These are phyloP conservation scores for Ypsolopha scabrella DNA, from an alignment of 2,888 invertebrate species.

Conservation along the genomic window DNA sequence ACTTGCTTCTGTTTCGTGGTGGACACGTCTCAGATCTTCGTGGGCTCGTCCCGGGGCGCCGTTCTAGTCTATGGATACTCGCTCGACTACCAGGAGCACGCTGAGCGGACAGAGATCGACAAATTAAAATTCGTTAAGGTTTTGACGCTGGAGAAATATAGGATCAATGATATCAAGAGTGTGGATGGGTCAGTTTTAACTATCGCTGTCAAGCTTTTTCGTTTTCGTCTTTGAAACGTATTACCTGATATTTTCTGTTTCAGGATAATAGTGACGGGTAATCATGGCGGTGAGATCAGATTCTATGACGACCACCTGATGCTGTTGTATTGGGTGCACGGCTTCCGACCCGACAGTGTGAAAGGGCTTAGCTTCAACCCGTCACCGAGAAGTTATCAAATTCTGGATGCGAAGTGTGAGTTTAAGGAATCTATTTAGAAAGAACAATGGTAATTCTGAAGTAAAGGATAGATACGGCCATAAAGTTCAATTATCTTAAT, in stretches of 20 bases:
- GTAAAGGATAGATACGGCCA: background rate
- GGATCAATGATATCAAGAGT: slow-evolving; percentile 57
- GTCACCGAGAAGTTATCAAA: slow-evolving; percentile 35
- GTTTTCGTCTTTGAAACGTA: background rate
- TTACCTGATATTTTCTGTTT: slow-evolving; percentile 5
- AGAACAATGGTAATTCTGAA: background rate
- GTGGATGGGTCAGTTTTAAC: slow-evolving; percentile 55
- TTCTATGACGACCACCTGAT: slow-evolving; percentile 72
- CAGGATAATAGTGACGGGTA: slow-evolving; percentile 69
- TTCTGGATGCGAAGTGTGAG: slow-evolving; percentile 47
- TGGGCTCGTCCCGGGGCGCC: slow-evolving; percentile 56
- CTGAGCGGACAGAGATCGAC: slow-evolving; percentile 31
- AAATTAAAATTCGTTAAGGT: slow-evolving; percentile 55
- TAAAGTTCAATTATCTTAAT: background rate
- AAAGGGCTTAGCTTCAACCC: slow-evolving; percentile 64
- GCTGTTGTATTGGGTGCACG: slow-evolving; percentile 69
- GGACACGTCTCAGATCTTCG: slow-evolving; percentile 57
- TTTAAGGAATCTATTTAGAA: background rate
- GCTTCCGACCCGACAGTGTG: slow-evolving; percentile 54
- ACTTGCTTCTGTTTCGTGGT: slow-evolving; percentile 65
- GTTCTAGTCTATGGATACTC: slow-evolving; percentile 63
- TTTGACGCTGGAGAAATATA: slow-evolving; percentile 45
- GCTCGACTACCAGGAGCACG: slow-evolving; percentile 38
- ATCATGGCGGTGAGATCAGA: slow-evolving; percentile 60
- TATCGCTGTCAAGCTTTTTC: background rate